Evolutionary conservation across 2,888 invertebrate genomes (phyloP), one percentile per base, ranked within the genome.

Genomic region (Aleiodes testaceus): DNA sequence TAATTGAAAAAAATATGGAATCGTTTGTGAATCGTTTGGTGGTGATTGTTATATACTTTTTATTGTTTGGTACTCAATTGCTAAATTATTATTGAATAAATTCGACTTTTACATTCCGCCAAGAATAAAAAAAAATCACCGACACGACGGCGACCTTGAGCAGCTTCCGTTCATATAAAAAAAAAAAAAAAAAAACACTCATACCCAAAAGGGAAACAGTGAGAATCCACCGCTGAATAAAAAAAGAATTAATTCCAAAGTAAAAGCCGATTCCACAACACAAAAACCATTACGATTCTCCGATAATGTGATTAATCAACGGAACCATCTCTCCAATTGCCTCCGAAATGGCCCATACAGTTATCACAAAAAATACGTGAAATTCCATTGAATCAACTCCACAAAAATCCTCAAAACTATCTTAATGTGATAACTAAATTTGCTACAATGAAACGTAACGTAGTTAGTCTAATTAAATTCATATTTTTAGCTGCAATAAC

Each of bases 381-480:
- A 49, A 49, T 22, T 36, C 30, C 55, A 55, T 14, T n/a, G 5
- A 14, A 55, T 53, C 20, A 22, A 7, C 14, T n/a, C 16, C 14
- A 16, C 49, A 12, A 49, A 49, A n/a, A 59, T 36, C 59, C 59
- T 59, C 26, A 26, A 26, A 26, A 26, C 26, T 26, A 26, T 26
- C 42, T 36, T 14, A 59, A 36, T 36, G 59, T 59, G 59, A 59
- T 59, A 59, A 12, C 6, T 26, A 53, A 74, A 50, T 61, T 72
- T 72, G n/a, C 75, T 72, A 84, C 79, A 78, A 86, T 87, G 87
- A 87, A 81, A 79, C 84, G 87, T 65, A 87, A 87, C 81, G 81
- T 85, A 68, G 81, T 87, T 75, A 87, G 87, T 77, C 78, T 87
- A 78, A 78, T 85, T 65, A 87, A 87, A 76, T 87, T 87, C 72